Evolutionary conservation across 1,140 invertebrate species (phyloP), one percentile per base, ranked within the genome.

Genomic region (Drosophila orosa): DNA sequence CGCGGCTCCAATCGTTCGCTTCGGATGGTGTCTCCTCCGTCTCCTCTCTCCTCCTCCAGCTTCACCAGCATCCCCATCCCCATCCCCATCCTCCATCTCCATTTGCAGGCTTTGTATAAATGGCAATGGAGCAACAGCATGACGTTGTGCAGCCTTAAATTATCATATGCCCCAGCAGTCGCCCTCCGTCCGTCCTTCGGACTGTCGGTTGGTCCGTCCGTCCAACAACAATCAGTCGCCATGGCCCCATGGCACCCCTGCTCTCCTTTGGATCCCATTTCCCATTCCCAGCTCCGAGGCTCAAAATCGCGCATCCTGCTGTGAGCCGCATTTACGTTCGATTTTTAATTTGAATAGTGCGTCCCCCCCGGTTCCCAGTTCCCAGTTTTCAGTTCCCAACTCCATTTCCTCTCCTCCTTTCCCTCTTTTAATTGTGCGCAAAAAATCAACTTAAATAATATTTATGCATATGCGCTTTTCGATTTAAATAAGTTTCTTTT

Each of bases 281-380:
- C 61, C 35, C 35, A 44, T 44, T 60, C 31, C 45, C 45, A 37
- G 45, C 66, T 74, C 35, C 71, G 42, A 58, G 62, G 31, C 66
- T 74, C 27, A 40, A 78, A 80, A 77, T 85, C 68, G 74, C 62
- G 80, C 80, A 68, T 90, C 87, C 87, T 89, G 87, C 87, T 90
- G 87, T 90, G 87, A 76, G 56, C 72, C 83, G 80, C 89, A 87
- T 90, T 90, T 90, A 90, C 83, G 87, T 85, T 90, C 77, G 77
- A 89, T 89, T 89, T 89, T 89, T 89, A 89, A 89, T 89, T 89
- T 89, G 84, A 89, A 89, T 90, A 87, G 83, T 74, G 63, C 60
- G 52, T 60, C 50, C 45, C 71, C 40, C 47, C 19, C 62, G 39
- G 19, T 58, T 45, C 52, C 35, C 25, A 13, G 13, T 9, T 15